Conservation (phyloP, 2,113 vertebrate genomes). For the Pantherophis guttatus region DNA sequence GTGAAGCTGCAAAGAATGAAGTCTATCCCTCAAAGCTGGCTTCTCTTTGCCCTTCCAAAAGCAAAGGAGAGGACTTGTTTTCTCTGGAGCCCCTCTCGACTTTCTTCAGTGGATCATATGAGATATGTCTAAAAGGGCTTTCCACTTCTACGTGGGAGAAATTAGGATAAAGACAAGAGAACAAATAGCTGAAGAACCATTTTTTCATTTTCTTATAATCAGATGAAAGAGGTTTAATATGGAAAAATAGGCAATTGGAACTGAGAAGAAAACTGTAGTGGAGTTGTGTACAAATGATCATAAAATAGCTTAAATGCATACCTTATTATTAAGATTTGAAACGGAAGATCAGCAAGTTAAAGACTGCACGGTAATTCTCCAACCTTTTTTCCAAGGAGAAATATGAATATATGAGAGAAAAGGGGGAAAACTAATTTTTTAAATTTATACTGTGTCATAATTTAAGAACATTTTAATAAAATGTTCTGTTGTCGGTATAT, state of each 20-base stretch:
- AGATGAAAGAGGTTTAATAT: not conserved
- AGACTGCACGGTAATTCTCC: not conserved
- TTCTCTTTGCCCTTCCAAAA: not conserved
- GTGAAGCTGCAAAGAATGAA: not conserved
- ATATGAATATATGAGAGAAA: not conserved
- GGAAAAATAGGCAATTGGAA: not conserved
- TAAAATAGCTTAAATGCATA: not conserved
- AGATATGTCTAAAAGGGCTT: not conserved
- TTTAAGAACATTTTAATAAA: not conserved
- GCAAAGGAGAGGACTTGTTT: not conserved
- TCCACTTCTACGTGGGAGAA: not conserved
- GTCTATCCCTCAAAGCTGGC: not conserved
- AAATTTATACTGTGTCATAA: not conserved
- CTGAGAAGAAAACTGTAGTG: not conserved
- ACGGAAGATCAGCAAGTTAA: not conserved
- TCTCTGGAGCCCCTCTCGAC: not conserved
- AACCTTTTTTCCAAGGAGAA: not conserved
- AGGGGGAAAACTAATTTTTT: not conserved
- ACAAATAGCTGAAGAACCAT: not conserved
- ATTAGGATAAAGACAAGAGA: not conserved
- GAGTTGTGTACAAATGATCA: not conserved
- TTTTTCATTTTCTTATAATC: not conserved
- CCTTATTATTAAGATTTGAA: not conserved
- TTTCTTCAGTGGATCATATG: not conserved
- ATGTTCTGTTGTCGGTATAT: not conserved